phyloP scores from a whole-genome alignment of 92 coral and sea anemone genomes.

The Metridium senile region DNA sequence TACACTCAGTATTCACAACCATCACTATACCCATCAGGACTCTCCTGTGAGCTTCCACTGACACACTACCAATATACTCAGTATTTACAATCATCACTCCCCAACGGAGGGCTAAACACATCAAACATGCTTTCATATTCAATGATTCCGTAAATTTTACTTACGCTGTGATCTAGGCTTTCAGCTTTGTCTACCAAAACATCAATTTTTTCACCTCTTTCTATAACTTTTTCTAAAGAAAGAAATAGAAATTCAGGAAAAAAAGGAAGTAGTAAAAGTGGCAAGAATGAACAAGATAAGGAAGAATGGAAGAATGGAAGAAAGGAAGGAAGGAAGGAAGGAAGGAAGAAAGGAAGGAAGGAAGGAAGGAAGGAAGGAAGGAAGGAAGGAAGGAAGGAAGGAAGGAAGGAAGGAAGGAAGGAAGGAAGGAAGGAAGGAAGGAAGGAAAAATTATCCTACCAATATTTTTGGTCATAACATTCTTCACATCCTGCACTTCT shows the following conservation, averaged over 20 bases:
- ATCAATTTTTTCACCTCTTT: conserved; percentile 94
- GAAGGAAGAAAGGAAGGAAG: background rate
- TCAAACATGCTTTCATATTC: background rate
- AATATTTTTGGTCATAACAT: conserved; percentile 96
- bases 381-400: background rate
- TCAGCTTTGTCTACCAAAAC: conserved; percentile 91
- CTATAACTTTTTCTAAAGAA: conserved; percentile 85
- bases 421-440: background rate
- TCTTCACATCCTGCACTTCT: conserved; percentile 93
- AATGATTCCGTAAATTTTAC: conserved; percentile 10
- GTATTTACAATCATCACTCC: too few relatives aligned
- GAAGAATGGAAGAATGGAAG: background rate
- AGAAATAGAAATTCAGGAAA: background rate
- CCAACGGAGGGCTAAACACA: too few relatives aligned
- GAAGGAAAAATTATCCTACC: conserved; percentile 50
- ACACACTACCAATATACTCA: too few relatives aligned
- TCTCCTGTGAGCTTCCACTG: too few relatives aligned
- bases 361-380: background rate
- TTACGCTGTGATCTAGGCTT: conserved; percentile 87
- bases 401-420: background rate
- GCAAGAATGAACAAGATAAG: background rate
- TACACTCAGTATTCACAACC: too few relatives aligned
- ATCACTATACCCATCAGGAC: too few relatives aligned
- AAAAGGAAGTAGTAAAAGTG: background rate
- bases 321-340: background rate